Base-by-base conservation (phyloP, 2,888 invertebrate genomes). In the Pediacus dermestoides region DNA sequence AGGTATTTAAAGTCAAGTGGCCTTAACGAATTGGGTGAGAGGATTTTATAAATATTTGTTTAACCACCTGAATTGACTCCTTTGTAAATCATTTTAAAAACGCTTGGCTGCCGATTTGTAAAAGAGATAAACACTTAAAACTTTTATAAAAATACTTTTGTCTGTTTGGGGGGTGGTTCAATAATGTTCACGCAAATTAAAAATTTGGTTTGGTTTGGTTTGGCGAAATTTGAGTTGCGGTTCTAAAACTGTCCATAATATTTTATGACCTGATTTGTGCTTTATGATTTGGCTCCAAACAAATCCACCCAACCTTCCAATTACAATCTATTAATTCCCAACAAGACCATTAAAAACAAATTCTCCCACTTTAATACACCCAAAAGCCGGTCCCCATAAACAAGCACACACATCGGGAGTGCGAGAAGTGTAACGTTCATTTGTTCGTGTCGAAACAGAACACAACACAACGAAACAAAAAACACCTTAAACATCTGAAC, bases 341-440 rank as follows among this genome's bases (percentile, higher is more conserved):
- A 44, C 44, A 32, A 45, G 34, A 30, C 44, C 40, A 44, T 46
- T 49, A 49, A 41, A n/a, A n/a, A 50, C 53, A 47, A 50, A 53
- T 48, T 44, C 48, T 43, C 44, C 39, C 45, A 39, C 45, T 45
- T 45, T 34, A 43, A 42, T 28, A 50, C 43, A 48, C 50, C 48
- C 39, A 30, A 51, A 52, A 55, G 49, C 55, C 37, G 54, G 53
- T 42, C 53, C n/a, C n/a, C 55, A 60, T 61, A 63, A 61, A 64
- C 61, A 61, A 63, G 56, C 45, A 50, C 58, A n/a, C n/a, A 60
- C 57, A 58, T 59, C 56, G 46, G 57, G 56, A 59, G 62, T 59
- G 60, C 61, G 56, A 66, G 67, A 65, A 61, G 65, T 65, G 64
- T 64, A 66, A 65, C 65, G 63, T 67, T 61, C 64, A 66, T 66